Percentiles rank a stretch among this genome's conserved stretches.
Conservation (phyloP, 2,797 vertebrate species). For the Siniperca scherzeri region DNA sequence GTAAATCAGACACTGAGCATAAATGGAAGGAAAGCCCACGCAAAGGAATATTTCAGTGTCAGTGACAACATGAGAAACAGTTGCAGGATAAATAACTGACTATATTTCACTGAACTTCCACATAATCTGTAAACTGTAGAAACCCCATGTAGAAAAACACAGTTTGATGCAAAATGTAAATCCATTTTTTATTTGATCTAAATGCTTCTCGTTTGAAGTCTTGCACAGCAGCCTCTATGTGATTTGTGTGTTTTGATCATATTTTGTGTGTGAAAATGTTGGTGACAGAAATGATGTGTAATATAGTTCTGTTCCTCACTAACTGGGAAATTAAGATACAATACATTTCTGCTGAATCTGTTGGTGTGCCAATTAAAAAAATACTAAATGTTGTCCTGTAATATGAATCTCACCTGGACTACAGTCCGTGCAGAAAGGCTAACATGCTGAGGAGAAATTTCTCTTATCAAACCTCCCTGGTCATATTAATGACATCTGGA, state of each 20-base stretch:
- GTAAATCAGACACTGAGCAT: background rate
- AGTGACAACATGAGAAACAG: background rate
- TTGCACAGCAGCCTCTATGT: background rate
- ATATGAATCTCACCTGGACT: slow-evolving; percentile 8
- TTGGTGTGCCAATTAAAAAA: background rate
- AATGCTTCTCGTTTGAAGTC: slow-evolving; percentile 38
- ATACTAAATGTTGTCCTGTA: background rate
- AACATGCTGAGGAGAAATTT: slow-evolving; percentile 37
- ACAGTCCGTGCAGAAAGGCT: background rate
- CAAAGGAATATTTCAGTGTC: slow-evolving; percentile 19
- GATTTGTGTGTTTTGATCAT: slow-evolving; percentile 34
- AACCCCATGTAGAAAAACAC: slow-evolving; percentile 32
- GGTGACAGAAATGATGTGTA: background rate
- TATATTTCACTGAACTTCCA: slow-evolving; percentile 19
- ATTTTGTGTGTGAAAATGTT: slow-evolving; percentile 8
- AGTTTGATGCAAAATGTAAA: slow-evolving; percentile 40
- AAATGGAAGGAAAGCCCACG: background rate
- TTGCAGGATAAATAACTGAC: slow-evolving; percentile 19
- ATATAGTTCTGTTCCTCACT: slow-evolving; percentile 2
- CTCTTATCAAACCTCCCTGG: slow-evolving; percentile 41
- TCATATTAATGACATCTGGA: slow-evolving; percentile 58
- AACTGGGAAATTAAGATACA: slow-evolving; percentile 2
- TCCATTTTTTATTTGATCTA: slow-evolving; percentile 35
- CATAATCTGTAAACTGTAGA: slow-evolving; percentile 24
- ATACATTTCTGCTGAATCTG: background rate